Percentiles rank a stretch among this genome's conserved stretches.
Evolutionary conservation across 2,797 vertebrate species (phyloP).

Genomic region (Cephalopachus bancanus): DNA sequence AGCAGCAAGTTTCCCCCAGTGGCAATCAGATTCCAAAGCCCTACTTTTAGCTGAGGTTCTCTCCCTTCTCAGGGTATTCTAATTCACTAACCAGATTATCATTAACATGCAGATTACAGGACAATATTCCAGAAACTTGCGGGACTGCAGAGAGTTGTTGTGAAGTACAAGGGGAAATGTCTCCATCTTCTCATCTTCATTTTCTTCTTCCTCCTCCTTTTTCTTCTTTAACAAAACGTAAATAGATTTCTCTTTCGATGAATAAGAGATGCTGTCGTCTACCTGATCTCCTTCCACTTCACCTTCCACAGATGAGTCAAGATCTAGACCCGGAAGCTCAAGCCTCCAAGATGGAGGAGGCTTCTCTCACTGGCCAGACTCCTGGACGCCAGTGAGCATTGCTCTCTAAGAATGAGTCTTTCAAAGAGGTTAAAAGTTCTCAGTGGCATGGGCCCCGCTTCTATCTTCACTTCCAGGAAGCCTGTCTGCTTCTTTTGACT

Average conservation of each 20-base stretch:
- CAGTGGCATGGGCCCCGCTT: background rate
- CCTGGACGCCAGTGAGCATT: background rate
- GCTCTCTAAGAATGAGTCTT: background rate
- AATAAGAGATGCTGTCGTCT: background rate
- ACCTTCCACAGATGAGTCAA: background rate
- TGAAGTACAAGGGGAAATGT: background rate
- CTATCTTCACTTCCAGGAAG: background rate
- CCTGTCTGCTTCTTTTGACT: background rate
- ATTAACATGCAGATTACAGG: background rate
- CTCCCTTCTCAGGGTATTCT: background rate
- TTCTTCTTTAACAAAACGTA: background rate
- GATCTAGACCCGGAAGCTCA: background rate
- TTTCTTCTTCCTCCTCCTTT: background rate
- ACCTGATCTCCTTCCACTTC: background rate
- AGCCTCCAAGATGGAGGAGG: background rate
- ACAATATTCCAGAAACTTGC: constrained; percentile 38
- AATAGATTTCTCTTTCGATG: background rate
- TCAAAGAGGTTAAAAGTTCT: background rate
- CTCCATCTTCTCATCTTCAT: background rate
- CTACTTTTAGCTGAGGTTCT: background rate
- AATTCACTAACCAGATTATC: background rate
- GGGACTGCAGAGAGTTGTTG: background rate
- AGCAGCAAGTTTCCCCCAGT: background rate
- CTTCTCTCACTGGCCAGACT: background rate
- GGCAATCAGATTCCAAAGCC: background rate